Percentiles rank a stretch among this genome's conserved stretches.
Evolutionary conservation across 2,797 vertebrate species (phyloP).

Genomic region (Myotis planiceps): DNA sequence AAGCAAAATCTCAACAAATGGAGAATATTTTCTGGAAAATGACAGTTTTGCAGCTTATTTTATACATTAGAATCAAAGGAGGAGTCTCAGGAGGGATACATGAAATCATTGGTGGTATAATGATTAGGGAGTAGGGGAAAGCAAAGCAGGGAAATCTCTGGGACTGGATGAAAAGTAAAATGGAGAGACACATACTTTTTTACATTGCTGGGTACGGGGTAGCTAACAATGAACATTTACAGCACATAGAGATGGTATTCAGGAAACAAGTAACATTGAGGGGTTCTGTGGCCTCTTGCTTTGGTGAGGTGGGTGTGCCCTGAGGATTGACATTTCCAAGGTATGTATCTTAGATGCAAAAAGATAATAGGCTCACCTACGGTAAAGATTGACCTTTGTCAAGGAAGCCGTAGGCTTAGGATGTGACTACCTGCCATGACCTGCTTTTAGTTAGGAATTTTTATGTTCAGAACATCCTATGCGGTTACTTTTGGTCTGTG

Average conservation of each 20-base stretch:
- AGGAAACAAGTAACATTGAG: background rate
- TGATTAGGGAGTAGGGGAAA: background rate
- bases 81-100: background rate
- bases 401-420: background rate
- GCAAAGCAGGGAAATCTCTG: background rate
- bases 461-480: background rate
- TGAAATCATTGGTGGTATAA: background rate
- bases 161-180: background rate
- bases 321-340: background rate
- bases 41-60: background rate
- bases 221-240: background rate
- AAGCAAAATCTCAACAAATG: background rate
- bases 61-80: background rate
- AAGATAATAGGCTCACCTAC: background rate
- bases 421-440: background rate
- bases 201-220: no score
- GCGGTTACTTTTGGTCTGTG: background rate
- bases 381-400: background rate
- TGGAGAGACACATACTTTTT: background rate
- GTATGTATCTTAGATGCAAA: background rate
- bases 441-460: background rate
- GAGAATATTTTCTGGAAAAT: background rate
- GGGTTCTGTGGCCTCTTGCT: background rate
- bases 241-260: no score
- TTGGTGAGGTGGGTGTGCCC: background rate